A percentile compares a stretch with the other conserved stretches of the same genome.
Conservation (phyloP, 1,140 invertebrate genomes). For the Frieseomelitta varia region DNA sequence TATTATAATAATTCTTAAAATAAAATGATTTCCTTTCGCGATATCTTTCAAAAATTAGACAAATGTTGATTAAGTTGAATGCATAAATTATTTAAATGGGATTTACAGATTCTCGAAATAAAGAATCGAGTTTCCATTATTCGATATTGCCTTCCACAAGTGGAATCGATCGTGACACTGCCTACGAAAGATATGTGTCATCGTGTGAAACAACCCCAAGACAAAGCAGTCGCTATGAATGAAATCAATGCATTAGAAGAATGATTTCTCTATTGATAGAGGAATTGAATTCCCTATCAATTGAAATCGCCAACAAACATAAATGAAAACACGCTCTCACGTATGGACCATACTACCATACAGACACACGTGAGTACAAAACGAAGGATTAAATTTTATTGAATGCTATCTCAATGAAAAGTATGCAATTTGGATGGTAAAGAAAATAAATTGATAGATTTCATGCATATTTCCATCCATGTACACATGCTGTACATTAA, state of each 20-base stretch:
- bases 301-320: not conserved
- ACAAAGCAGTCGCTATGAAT: not conserved
- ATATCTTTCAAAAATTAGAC: not conserved
- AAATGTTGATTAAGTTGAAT: not conserved
- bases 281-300: not conserved
- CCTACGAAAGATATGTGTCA: constrained; percentile 1
- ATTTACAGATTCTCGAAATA: not conserved
- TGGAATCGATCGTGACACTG: constrained; percentile 10
- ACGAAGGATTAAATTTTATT: not conserved
- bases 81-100: not conserved
- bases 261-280: not conserved
- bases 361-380: not conserved
- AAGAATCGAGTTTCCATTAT: not conserved
- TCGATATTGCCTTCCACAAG: not conserved
- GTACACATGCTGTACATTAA: not conserved
- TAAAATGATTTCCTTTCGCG: not conserved
- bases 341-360: not conserved
- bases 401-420: not conserved
- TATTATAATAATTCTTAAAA: not conserved
- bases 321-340: not conserved
- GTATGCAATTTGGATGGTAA: not conserved
- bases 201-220: not conserved
- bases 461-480: too few relatives aligned
- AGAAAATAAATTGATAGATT: too few relatives aligned
- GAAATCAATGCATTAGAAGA: not conserved